A percentile compares a stretch with the other conserved stretches of the same genome.
These are phyloP conservation scores for Mythimna vitellina DNA, from an alignment of 2,888 invertebrate species.

Conservation along the genomic window DNA sequence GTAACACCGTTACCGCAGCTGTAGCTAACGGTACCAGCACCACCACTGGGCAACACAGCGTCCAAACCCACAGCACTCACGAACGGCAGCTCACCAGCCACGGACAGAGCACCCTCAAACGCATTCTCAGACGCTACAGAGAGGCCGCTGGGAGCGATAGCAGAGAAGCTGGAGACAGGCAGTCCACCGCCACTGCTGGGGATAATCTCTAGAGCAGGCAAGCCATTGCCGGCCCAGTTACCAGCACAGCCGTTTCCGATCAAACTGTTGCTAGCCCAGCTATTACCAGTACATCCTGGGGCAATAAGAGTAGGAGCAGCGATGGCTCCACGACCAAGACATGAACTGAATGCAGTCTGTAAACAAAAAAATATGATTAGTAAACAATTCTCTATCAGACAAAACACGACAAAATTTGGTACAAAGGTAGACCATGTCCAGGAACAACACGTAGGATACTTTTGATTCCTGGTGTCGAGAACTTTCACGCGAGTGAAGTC, in stretches of 20 bases:
- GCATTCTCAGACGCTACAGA: slow-evolving; percentile 58
- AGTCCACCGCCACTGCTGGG: slow-evolving; percentile 56
- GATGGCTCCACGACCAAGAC: neutral
- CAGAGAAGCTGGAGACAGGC: slow-evolving; percentile 50
- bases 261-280: neutral
- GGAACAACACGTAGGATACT: too few species aligned
- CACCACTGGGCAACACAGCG: slow-evolving; percentile 36
- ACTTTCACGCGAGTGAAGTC: too few species aligned
- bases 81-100: slow-evolving; percentile 56
- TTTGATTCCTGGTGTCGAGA: too few species aligned
- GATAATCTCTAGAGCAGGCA: slow-evolving; percentile 49
- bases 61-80: slow-evolving; percentile 39
- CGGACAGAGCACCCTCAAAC: slow-evolving; percentile 44
- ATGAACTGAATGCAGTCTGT: too few species aligned
- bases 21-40: slow-evolving; percentile 42
- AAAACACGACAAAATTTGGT: too few species aligned
- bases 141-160: slow-evolving; percentile 47
- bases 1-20: slow-evolving; percentile 45
- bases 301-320: neutral
- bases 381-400: too few species aligned
- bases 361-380: too few species aligned
- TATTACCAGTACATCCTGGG: neutral
- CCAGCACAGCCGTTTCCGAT: neutral
- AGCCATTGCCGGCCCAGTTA: neutral
- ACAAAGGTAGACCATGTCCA: too few species aligned